Base-by-base conservation (phyloP, 2,888 invertebrate species). In the Epinotia bilunana region DNA sequence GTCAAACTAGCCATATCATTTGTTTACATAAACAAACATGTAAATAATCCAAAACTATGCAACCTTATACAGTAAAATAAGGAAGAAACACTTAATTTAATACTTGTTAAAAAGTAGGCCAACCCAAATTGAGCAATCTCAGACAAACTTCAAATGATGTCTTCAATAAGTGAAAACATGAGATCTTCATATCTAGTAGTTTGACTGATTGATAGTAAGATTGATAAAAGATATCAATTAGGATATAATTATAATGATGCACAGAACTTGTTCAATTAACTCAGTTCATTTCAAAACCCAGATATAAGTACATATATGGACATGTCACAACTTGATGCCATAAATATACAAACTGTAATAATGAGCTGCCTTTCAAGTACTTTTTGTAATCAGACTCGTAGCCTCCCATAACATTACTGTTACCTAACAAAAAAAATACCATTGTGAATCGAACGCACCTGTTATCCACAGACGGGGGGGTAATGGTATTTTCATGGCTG, bases 391-490 rank as follows among this genome's bases (percentile, higher is more conserved):
- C 39, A 53, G 20, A 18, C 16, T 20, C 20, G 57, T 62, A 57
- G 53, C 63, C 60, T 6, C 55, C 55, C 20, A 39, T 65, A 72
- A 69, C 62, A 16, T n/a, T 18, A 61, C 63, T 76, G 57, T 71
- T 74, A 74, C 61, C 74, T 64, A 71, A 74, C 58, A 60, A 73
- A 64, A 64, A 64, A 69, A 65, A 73, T 18, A 60, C 57, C 81
- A 79, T 82, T 80, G 81, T 82, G 81, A 79, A 81, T 77, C 76
- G 79, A 76, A 78, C 83, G 87, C 83, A 93, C 94, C 94, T 88
- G 93, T 92, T 77, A 92, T 90, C 92, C 92, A 93, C 81, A 91
- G 85, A 83, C 92, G 90, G 81, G 94, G 94, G 78, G 94, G 94
- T 83, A 94, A 87, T 83, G 94, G 94, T 88, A 94, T 92, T 88